Base-by-base conservation (phyloP, 2,888 invertebrate species). In the Andrena bicolor region DNA sequence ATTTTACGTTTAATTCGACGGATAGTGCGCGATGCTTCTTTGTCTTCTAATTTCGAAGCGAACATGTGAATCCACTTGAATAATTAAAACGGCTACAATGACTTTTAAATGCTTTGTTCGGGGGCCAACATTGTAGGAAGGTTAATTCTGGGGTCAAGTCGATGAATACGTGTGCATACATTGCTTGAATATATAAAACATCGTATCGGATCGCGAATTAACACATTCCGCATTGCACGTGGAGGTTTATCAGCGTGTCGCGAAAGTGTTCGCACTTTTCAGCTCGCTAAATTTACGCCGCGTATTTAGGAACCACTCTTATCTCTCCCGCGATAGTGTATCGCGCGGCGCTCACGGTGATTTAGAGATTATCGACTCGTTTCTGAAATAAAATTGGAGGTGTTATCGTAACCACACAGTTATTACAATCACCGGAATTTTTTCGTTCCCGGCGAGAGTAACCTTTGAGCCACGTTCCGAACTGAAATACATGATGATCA, bases 181-280 rank as follows among this genome's bases (percentile, higher is more conserved):
- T 64, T 56, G 5, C 0, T n/a, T 13, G 20, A 65, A 41, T 51
- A 20, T 41, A 58, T 30, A 10, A 20, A 10, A 41, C 3, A 3
- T n/a, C 20, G 51, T 41, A 6, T 23, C 28, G 35, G 16, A 16
- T 23, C 23, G 5, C 2, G 28, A 51, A 72, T 28, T 49, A 61
- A 61, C 23, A 10, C 23, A 49, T 61, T 49, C 32, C 23, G n/a
- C 6, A 8, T 20, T 20, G 53, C 5, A 20, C 23, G 26, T 13
- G 72, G 1, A n/a, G 23, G 16, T 26, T 65, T 53, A 13, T 2
- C 32, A 51, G 60, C 65, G 48, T 61, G 20, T 10, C 64, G 48
- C 23, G 60, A 41, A 83, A 76, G 49, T 72, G 77, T 72, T 77
- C 64, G 32, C 68, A 51, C 41, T 66, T 48, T 61, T 61, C 69